A percentile compares a stretch with the other conserved stretches of the same genome.
phyloP scores from a whole-genome alignment of 2,888 invertebrate species.

The Steinernema carpocapsae region DNA sequence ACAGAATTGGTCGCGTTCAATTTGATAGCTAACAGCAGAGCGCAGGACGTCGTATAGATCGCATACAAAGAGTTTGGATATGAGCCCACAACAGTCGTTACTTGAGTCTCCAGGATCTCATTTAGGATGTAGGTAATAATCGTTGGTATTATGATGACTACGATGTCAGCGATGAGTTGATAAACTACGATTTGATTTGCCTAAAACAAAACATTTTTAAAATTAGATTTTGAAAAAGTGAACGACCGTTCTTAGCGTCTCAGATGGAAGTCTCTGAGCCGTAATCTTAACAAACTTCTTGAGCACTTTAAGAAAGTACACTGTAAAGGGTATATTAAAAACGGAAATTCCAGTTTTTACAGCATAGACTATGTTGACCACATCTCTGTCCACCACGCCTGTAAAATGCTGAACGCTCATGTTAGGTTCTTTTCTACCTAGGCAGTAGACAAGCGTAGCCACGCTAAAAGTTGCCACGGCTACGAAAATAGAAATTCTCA shows the following conservation, averaged over 20 bases:
- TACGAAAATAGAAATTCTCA: background rate
- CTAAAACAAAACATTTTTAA: background rate
- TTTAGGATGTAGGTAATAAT: background rate
- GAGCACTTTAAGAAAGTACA: background rate
- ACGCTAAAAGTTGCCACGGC: background rate
- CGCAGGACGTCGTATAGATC: constrained; percentile 6
- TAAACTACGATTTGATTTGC: background rate
- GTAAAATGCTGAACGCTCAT: background rate
- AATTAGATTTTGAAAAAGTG: background rate
- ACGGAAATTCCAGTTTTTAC: background rate
- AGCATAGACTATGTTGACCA: background rate
- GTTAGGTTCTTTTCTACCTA: background rate
- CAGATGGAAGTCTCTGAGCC: background rate
- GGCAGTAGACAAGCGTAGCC: background rate
- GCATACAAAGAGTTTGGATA: background rate
- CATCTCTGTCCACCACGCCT: background rate
- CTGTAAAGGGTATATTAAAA: background rate
- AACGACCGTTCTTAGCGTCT: background rate
- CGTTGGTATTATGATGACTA: background rate
- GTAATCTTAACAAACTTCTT: background rate
- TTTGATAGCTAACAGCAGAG: background rate
- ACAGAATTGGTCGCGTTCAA: no score
- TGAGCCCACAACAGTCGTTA: constrained; percentile 1
- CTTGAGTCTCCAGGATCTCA: background rate
- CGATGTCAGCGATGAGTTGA: background rate